Percentiles rank a stretch among this genome's conserved stretches.
phyloP scores from a whole-genome alignment of 23 tunicate species.

The Trididemnum miniatum region DNA sequence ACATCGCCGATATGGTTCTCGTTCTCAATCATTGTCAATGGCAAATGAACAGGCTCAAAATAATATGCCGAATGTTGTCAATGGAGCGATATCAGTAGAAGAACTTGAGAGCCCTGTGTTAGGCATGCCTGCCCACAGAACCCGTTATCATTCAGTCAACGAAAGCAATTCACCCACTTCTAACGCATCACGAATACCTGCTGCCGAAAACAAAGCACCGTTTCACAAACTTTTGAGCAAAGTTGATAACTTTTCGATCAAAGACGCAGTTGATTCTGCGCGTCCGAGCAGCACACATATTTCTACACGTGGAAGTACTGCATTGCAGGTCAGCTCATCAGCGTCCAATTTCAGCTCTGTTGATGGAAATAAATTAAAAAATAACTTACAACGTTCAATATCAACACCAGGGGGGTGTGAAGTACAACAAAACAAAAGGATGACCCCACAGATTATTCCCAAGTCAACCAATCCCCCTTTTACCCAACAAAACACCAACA shows the following conservation, averaged over 20 bases:
- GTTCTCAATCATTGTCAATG: conserved; percentile 47
- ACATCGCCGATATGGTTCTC: conserved; percentile 26
- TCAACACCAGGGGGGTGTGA: conserved; percentile 1
- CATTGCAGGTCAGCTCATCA: not conserved
- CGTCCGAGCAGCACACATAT: not conserved
- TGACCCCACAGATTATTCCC: not conserved
- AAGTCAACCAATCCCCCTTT: not conserved
- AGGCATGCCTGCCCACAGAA: conserved; percentile 38
- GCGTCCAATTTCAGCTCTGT: not conserved
- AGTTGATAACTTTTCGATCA: not conserved
- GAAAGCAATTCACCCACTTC: not conserved
- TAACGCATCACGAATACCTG: not conserved
- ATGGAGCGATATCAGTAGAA: conserved; percentile 63
- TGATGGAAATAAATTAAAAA: not conserved
- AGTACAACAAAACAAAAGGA: not conserved
- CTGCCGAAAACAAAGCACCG: conserved; percentile 1
- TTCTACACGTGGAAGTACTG: not conserved
- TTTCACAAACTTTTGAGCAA: conserved; percentile 17
- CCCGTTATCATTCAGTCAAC: conserved; percentile 43
- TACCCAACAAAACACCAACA: not conserved
- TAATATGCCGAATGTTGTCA: conserved; percentile 15
- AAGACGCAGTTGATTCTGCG: not conserved
- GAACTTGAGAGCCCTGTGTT: conserved; percentile 66
- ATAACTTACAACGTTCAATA: not conserved
- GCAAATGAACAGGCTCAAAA: conserved; percentile 19